These are phyloP conservation scores for Aleiodes leptofemur DNA, from an alignment of 2,888 invertebrate species.

Conservation along the genomic window DNA sequence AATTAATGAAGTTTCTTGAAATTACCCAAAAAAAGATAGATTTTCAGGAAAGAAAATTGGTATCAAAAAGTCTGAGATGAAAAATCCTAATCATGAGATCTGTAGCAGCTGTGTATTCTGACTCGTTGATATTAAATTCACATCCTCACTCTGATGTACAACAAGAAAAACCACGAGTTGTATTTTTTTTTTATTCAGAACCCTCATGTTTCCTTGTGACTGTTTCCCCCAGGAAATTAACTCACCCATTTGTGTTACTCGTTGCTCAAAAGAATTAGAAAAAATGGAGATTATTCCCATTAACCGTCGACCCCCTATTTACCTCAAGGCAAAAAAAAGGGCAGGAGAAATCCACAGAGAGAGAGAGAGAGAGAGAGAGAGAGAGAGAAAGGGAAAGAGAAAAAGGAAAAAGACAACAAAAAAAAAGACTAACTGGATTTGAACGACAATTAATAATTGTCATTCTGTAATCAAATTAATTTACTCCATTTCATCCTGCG, in stretches of 20 bases:
- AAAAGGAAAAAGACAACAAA: too few relatives aligned
- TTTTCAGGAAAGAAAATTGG: too few relatives aligned
- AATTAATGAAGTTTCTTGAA: too few relatives aligned
- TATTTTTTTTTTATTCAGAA: conserved; percentile 17
- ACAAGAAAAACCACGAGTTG: background rate
- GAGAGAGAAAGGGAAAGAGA: too few relatives aligned
- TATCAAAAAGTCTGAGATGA: background rate
- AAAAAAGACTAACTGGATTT: too few relatives aligned
- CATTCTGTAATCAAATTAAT: too few relatives aligned
- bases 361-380: too few relatives aligned
- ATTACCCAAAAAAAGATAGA: too few relatives aligned
- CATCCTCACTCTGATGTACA: background rate
- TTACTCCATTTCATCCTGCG: too few relatives aligned
- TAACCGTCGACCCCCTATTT: background rate
- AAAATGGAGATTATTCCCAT: conserved; percentile 2
- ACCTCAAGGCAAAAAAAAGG: background rate
- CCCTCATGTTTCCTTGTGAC: conserved; percentile 32
- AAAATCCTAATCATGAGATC: background rate
- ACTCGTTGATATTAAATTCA: conserved; percentile 14
- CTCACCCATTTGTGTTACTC: background rate
- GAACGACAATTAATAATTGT: too few relatives aligned
- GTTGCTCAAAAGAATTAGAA: background rate
- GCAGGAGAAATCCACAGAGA: too few relatives aligned
- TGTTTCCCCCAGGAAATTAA: conserved; percentile 20
- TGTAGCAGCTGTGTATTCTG: background rate